phyloP scores from a whole-genome alignment of 2,888 invertebrate genomes.

The Carterocephalus palaemon region DNA sequence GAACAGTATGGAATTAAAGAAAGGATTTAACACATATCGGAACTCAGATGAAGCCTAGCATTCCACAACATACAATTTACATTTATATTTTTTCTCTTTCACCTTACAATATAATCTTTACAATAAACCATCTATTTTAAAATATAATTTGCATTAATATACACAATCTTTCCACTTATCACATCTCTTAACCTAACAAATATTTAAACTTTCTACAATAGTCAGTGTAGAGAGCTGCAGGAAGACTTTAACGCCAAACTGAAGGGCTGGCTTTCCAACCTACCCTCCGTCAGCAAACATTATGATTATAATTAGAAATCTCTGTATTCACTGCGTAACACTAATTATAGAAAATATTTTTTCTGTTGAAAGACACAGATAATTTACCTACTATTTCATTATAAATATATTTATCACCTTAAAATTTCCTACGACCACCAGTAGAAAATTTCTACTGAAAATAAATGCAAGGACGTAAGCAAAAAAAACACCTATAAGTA shows the following conservation, averaged over 20 bases:
- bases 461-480: constrained; percentile 15
- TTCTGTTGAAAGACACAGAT: constrained; percentile 63
- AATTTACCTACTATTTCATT: constrained; percentile 34
- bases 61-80: not conserved
- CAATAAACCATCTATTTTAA: constrained; percentile 37
- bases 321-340: constrained; percentile 66
- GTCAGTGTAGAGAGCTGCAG: constrained; percentile 79
- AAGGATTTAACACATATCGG: not conserved
- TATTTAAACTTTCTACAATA: constrained; percentile 66
- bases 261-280: constrained; percentile 15
- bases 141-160: constrained; percentile 39
- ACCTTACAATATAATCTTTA: constrained; percentile 28
- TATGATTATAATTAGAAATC: constrained; percentile 50
- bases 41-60: constrained; percentile 3
- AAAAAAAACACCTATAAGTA: constrained; percentile 2
- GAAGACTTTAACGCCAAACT: constrained; percentile 72
- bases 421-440: constrained; percentile 25
- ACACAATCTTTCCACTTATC: constrained; percentile 64
- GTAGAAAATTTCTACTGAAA: constrained; percentile 16
- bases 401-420: constrained; percentile 30
- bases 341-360: constrained; percentile 72
- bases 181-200: constrained; percentile 74
- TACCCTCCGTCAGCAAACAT: constrained; percentile 45
- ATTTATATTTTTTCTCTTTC: constrained; percentile 6
- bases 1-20: constrained; percentile 9